A percentile compares a stretch with the other conserved stretches of the same genome.
Evolutionary conservation across 2,113 vertebrate genomes (phyloP).

Genomic region (Neopipo cinnamomea): DNA sequence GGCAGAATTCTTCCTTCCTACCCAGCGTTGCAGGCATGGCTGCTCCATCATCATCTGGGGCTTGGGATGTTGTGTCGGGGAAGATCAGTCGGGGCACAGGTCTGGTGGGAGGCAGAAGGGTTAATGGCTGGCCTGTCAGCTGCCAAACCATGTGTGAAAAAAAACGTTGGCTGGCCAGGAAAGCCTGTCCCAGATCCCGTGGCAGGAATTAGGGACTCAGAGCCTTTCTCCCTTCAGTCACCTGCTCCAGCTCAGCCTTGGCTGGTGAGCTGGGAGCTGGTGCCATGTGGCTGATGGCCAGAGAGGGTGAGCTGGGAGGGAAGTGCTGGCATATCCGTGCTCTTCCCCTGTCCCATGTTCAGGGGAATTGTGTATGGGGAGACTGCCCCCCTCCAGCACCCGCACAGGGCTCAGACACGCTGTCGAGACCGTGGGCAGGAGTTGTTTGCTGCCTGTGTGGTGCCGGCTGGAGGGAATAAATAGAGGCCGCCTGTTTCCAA

Average conservation of each 20-base stretch:
- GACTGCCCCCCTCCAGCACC: not conserved
- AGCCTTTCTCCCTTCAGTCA: conserved; percentile 3
- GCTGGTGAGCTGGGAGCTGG: not conserved
- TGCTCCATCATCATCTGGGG: not conserved
- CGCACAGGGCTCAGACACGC: not conserved
- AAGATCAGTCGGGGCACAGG: fast-evolving
- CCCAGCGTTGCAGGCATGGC: fast-evolving
- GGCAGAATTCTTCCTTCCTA: not conserved
- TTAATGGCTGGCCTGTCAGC: not conserved
- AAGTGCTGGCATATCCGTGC: fast-evolving
- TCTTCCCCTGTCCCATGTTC: not conserved
- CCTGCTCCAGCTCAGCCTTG: not conserved
- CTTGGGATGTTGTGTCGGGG: not conserved
- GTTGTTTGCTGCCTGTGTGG: not conserved
- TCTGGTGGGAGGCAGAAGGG: not conserved
- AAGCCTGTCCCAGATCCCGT: conserved; percentile 7
- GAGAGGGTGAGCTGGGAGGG: not conserved
- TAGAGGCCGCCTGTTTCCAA: conserved; percentile 4
- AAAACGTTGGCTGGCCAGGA: not conserved
- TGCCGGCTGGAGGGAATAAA: not conserved
- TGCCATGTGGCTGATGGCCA: not conserved
- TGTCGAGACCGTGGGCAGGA: not conserved
- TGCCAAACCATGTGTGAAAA: not conserved
- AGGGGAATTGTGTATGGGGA: not conserved
- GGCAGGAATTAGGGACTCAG: not conserved